Conservation (phyloP, 1,140 invertebrate genomes). For the Leptoteleia sp. region DNA sequence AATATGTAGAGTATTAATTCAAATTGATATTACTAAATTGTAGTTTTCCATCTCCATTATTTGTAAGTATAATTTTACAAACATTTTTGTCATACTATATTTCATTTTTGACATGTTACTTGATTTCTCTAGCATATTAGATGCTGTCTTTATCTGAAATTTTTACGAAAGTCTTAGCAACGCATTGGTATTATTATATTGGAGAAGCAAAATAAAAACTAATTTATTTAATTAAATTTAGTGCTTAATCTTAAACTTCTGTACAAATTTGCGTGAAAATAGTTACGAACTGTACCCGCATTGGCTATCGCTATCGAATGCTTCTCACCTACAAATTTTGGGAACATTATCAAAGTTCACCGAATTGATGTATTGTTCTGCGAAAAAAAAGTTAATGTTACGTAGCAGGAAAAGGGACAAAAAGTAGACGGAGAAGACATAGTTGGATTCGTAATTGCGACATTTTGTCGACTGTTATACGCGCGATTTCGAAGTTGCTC, state of each 20-base stretch:
- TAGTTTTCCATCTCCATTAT: too few species aligned
- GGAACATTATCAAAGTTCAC: slow-evolving; percentile 31
- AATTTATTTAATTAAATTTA: slow-evolving; percentile 16
- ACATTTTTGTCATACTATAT: too few species aligned
- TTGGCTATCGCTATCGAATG: slow-evolving; percentile 4
- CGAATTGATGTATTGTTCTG: slow-evolving; percentile 31
- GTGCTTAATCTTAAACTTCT: neutral
- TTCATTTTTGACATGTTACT: too few species aligned
- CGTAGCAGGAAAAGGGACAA: neutral
- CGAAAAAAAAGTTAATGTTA: slow-evolving; percentile 26
- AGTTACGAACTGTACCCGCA: slow-evolving; percentile 9
- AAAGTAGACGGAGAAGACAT: slow-evolving; percentile 27
- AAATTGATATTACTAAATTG: too few species aligned
- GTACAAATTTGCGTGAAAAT: slow-evolving; percentile 13
- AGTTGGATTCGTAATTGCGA: slow-evolving; percentile 55
- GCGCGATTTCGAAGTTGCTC: slow-evolving; percentile 52
- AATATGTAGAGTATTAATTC: too few species aligned
- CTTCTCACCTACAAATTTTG: slow-evolving; percentile 36
- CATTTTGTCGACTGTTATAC: slow-evolving; percentile 53
- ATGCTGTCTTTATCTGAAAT: too few species aligned
- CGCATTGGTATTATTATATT: too few species aligned
- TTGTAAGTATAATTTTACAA: too few species aligned
- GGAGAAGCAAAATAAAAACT: too few species aligned
- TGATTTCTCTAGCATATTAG: too few species aligned
- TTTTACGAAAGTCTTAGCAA: too few species aligned